phyloP scores from a whole-genome alignment of 2,797 vertebrate genomes.

The Ambastaia sidthimunki region DNA sequence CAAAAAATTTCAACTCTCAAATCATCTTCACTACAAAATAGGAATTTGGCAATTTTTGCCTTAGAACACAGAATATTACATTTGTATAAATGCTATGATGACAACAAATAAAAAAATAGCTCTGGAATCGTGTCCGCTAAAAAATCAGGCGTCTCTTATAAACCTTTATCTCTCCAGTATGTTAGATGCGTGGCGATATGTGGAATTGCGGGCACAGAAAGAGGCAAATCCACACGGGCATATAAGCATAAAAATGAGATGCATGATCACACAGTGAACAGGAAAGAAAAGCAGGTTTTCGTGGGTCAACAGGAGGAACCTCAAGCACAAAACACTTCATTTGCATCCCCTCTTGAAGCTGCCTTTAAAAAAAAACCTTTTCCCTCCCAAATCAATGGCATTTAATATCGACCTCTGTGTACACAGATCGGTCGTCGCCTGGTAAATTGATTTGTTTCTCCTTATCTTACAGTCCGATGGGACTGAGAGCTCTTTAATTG shows the following conservation, averaged over 20 bases:
- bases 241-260: conserved; percentile 61
- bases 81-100: background rate
- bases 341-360: conserved; percentile 65
- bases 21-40: too few species aligned
- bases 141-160: background rate
- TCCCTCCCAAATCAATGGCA: conserved; percentile 68
- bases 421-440: conserved; percentile 66
- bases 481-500: conserved; percentile 41
- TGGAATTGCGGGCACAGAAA: background rate
- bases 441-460: conserved; percentile 70
- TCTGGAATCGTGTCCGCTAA: background rate
- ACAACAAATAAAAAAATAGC: background rate
- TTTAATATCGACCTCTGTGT: conserved; percentile 63
- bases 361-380: conserved; percentile 61
- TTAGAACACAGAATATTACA: background rate
- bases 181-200: background rate
- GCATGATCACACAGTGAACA: conserved; percentile 19
- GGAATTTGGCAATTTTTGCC: too few species aligned
- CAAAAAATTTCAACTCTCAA: background rate
- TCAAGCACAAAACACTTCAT: conserved; percentile 66
- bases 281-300: conserved; percentile 7
- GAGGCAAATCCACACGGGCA: background rate
- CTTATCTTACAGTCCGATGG: conserved; percentile 69
- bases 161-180: background rate
- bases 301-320: conserved; percentile 11